Evolutionary conservation across 1,140 invertebrate genomes (phyloP), one percentile per base, ranked within the genome.

Genomic region (Melipona quadrifasciata): DNA sequence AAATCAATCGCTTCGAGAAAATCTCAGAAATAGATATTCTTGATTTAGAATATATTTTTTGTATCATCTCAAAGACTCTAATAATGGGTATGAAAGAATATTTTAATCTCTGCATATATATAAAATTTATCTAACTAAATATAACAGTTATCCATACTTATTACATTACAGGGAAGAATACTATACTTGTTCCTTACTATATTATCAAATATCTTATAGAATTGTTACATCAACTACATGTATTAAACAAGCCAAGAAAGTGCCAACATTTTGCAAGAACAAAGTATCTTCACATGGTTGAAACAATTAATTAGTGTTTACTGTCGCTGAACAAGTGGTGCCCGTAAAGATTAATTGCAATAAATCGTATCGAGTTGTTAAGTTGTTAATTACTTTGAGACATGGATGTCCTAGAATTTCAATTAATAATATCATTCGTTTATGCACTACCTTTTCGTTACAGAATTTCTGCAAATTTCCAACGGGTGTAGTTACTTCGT

Each of bases 381-480:
- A 79, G 51, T 27, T 31, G 51, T 27, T 31, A 39, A 71, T 77
- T 61, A 64, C n/a, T 4, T 19, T 17, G 16, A 21, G 31, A 58
- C 2, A 61, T 6, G 39, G 27, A 47, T 57, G 68, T 73, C 27
- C 74, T 85, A 82, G 79, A 86, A 86, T 47, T 21, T 65, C 72
- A 80, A 78, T 86, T 78, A 57, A 67, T 8, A 53, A 31, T 39
- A 8, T 68, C 24, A 71, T 17, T 61, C 27, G 47, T 31, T 39
- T 19, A 27, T 16, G 11, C 39, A 2, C 27, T 8, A n/a, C 24
- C 34, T 21, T 31, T 39, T 65, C 21, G 21, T 73, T 14, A 27
- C 0, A 39, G 19, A 71, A 70, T 51, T 70, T 51, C 39, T 75
- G 24, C 2, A 16, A 53, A 39, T 14, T 34, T 12, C 10, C 2